Percentiles rank a stretch among this genome's conserved stretches.
Evolutionary conservation across 2,113 vertebrate genomes (phyloP).

Genomic region (Motacilla tschutschensis): DNA sequence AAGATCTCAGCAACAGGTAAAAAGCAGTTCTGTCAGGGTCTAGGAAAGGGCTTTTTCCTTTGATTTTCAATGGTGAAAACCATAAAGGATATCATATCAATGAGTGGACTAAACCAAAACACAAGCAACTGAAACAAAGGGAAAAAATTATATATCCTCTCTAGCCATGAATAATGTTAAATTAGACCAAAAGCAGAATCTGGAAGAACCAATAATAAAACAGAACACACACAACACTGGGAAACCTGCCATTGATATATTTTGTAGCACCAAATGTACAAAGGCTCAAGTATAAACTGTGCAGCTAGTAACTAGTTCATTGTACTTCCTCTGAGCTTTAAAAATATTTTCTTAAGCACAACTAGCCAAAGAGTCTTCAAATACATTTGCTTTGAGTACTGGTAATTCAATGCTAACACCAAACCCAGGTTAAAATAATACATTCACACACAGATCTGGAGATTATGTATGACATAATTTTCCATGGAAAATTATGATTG

Average conservation of each 20-base stretch:
- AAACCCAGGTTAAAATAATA: slow-evolving; percentile 43
- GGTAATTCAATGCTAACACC: slow-evolving; percentile 10
- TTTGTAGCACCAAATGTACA: background rate
- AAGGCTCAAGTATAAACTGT: slow-evolving; percentile 23
- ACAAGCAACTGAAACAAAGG: slow-evolving; percentile 9
- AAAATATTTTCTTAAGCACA: slow-evolving; percentile 57
- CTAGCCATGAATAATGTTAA: background rate
- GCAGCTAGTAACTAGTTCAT: slow-evolving; percentile 3
- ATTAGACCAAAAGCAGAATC: slow-evolving; percentile 19
- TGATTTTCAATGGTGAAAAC: slow-evolving; percentile 18
- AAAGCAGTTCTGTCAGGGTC: background rate
- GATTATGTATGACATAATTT: background rate
- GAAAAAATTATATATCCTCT: background rate
- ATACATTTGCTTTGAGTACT: slow-evolving; percentile 1
- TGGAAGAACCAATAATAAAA: slow-evolving; percentile 43
- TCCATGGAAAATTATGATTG: background rate
- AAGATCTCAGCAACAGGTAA: background rate
- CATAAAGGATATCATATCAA: slow-evolving; percentile 1
- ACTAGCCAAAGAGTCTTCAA: slow-evolving; percentile 28
- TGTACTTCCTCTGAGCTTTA: slow-evolving; percentile 22
- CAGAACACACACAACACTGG: slow-evolving; percentile 3
- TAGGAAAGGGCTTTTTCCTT: background rate
- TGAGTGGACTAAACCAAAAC: slow-evolving; percentile 20
- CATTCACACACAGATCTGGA: background rate
- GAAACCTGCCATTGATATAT: background rate